Evolutionary conservation across 2,888 invertebrate species (phyloP), one percentile per base, ranked within the genome.

Genomic region (Diploptera punctata): DNA sequence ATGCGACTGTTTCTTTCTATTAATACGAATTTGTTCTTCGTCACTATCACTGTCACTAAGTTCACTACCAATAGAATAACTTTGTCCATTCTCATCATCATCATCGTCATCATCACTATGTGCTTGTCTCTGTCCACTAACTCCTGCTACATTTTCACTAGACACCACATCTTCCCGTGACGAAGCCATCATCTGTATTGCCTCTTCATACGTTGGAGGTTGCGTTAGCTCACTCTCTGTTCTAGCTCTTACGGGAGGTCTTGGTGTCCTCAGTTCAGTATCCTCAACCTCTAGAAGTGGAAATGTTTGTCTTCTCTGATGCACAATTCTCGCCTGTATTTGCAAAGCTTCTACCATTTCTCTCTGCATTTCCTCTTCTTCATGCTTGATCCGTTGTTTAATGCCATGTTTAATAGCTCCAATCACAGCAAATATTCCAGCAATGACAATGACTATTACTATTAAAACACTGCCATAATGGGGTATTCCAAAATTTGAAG

Each of bases 121-220:
- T 24, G 21, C 19, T 13, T 52, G 29, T 29, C 26, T n/a, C 10
- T 5, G 5, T 7, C 1, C 57, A 29, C 1, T n/a, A 24, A 3
- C 3, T 24, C 13, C 52, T 4, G 3, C 52, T 52, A 38, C 7
- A 38, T 69, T 43, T 43, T 43, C 71, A 1, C 38, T 31, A 5
- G 71, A 71, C 7, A 24, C 38, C 0, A 38, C 26, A n/a, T 60
- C 61, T 16, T 61, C 70, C 16, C 71, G 24, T 18, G 47, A 29
- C 43, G 54, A 38, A 67, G 38, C 5, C 38, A 47, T 19, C 65
- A 65, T 47, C 7, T 47, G 67, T 21, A 73, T 29, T 0, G 70
- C 73, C 19, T 73, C 73, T n/a, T 73, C 73, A 24, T 73, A 73
- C 10, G 70, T 70, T 0, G 73, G 73, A 10, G 73, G 73, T 21